Percentiles rank a stretch among this genome's conserved stretches.
These are phyloP conservation scores for Catostomus latipinnis DNA, from an alignment of 2,797 vertebrate genomes.

Conservation along the genomic window DNA sequence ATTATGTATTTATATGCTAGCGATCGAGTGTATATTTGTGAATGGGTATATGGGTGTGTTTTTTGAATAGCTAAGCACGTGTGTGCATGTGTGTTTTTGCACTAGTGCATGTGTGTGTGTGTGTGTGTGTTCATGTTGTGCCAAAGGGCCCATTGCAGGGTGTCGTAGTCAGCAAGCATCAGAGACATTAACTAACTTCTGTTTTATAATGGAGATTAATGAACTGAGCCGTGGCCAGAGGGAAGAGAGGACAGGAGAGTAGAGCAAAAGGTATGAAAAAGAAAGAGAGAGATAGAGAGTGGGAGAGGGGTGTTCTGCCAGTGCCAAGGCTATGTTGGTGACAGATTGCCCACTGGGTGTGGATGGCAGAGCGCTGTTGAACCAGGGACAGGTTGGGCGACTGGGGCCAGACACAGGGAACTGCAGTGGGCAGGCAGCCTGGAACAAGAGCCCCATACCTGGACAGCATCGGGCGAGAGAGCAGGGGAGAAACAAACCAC, in stretches of 20 bases:
- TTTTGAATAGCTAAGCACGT: slow-evolving; percentile 13
- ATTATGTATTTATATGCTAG: not conserved
- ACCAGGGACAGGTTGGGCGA: slow-evolving; percentile 49
- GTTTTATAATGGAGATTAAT: slow-evolving; percentile 85
- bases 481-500: slow-evolving; percentile 17
- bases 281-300: slow-evolving; percentile 15
- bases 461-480: slow-evolving; percentile 20
- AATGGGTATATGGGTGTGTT: slow-evolving; percentile 18
- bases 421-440: slow-evolving; percentile 11
- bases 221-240: slow-evolving; percentile 67
- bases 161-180: slow-evolving; percentile 70
- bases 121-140: slow-evolving; percentile 42
- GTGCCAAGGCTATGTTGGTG: slow-evolving; percentile 51
- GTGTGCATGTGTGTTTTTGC: slow-evolving; percentile 12
- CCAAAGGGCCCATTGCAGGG: slow-evolving; percentile 66
- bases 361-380: slow-evolving; percentile 52
- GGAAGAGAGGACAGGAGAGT: slow-evolving; percentile 38
- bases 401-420: slow-evolving; percentile 18
- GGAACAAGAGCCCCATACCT: slow-evolving; percentile 41
- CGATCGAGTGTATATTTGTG: slow-evolving; percentile 1
- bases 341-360: slow-evolving; percentile 64
- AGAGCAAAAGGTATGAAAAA: slow-evolving; percentile 38
- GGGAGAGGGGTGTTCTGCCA: slow-evolving; percentile 48
- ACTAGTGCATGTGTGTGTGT: slow-evolving; percentile 27
- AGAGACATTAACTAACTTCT: slow-evolving; percentile 83